Conservation (phyloP, 2,113 vertebrate species). For the Gavialis gangeticus region DNA sequence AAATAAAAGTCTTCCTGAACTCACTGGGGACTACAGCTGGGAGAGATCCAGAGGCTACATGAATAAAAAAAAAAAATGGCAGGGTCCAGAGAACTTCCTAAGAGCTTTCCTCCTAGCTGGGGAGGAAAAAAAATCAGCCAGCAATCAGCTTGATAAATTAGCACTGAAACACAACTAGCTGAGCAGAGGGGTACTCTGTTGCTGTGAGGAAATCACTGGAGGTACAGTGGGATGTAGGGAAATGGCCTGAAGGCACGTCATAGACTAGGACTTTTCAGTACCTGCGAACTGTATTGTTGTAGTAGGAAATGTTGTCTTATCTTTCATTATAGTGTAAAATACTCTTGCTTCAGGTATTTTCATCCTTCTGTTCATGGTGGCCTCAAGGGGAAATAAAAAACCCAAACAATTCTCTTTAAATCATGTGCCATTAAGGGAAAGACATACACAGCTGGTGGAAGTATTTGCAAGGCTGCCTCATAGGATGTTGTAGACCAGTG, state of each 20-base stretch:
- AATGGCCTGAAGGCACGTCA: no score
- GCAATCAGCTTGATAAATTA: background rate
- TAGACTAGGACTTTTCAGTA: no score
- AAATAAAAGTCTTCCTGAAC: background rate
- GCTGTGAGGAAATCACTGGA: no score
- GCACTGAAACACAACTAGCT: fast-evolving
- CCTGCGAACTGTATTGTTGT: no score
- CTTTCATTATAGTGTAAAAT: background rate
- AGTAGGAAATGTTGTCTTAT: background rate
- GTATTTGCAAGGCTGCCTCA: no score
- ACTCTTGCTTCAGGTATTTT: fast-evolving
- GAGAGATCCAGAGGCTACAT: background rate
- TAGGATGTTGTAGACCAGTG: no score
- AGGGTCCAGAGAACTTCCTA: background rate
- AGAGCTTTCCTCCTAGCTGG: no score
- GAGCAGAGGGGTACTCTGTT: background rate
- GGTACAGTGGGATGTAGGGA: no score
- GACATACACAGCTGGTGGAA: no score
- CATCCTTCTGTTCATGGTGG: fast-evolving
- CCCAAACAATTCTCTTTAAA: no score
- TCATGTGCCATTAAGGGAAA: no score
- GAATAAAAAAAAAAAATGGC: background rate
- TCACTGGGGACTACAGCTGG: background rate
- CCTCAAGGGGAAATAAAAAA: background rate
- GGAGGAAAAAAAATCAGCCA: background rate